Percentiles rank a stretch among this genome's conserved stretches.
These are phyloP conservation scores for Trachelipus rathkii DNA, from an alignment of 1,140 invertebrate genomes.

Conservation along the genomic window DNA sequence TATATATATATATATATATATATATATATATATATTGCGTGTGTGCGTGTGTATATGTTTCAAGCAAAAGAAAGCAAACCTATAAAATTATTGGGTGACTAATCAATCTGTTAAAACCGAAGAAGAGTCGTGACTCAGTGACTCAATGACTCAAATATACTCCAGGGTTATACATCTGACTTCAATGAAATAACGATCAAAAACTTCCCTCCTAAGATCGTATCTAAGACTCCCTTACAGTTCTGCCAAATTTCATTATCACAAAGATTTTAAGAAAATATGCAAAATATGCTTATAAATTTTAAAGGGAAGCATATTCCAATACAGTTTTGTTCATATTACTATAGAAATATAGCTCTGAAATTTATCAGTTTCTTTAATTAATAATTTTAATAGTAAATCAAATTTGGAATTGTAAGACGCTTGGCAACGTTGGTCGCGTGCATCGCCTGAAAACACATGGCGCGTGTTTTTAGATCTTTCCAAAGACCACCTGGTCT, in stretches of 20 bases:
- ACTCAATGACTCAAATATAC: not conserved
- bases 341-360: too few relatives aligned
- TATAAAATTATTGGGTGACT: not conserved
- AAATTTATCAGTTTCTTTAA: too few relatives aligned
- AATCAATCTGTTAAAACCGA: not conserved
- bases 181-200: slow-evolving; percentile 4
- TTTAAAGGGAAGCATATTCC: too few relatives aligned
- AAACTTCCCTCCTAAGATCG: not conserved
- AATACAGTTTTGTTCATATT: too few relatives aligned
- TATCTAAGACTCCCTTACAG: not conserved
- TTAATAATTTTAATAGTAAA: too few relatives aligned
- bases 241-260: not conserved
- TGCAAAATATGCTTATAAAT: too few relatives aligned
- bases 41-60: not conserved
- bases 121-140: not conserved
- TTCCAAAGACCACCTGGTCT: not conserved
- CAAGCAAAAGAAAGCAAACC: not conserved
- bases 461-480: not conserved
- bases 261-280: too few relatives aligned
- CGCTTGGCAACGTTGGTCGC: not conserved
- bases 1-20: slow-evolving; percentile 15
- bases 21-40: not conserved
- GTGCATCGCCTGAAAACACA: not conserved
- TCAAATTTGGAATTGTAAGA: too few relatives aligned
- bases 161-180: not conserved